Conservation (phyloP, 2,888 invertebrate species). For the Amorpha juglandis region DNA sequence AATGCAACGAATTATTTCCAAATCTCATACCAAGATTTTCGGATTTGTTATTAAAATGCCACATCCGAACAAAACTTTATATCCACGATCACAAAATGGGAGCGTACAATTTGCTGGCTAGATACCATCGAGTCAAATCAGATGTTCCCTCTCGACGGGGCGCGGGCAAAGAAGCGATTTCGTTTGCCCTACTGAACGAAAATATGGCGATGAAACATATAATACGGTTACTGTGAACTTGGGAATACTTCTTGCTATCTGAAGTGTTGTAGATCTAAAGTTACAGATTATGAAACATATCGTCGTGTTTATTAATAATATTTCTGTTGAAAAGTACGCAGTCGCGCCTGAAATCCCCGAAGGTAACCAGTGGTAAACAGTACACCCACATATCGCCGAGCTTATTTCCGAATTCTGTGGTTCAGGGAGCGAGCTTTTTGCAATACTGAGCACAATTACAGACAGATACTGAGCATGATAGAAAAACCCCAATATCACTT, state of each 20-base stretch:
- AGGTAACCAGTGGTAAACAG: no score
- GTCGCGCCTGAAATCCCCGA: no score
- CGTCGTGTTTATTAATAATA: not conserved
- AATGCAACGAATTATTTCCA: no score
- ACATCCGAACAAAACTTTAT: not conserved
- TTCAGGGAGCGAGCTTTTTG: no score
- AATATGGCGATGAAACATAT: constrained; percentile 60
- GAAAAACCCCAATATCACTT: no score
- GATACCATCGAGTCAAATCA: constrained; percentile 69
- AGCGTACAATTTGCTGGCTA: constrained; percentile 48
- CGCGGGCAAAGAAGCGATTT: constrained; percentile 60
- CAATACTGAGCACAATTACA: no score
- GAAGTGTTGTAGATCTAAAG: constrained; percentile 20
- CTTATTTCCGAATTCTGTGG: no score
- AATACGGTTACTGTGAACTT: constrained; percentile 68
- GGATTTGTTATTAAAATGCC: not conserved
- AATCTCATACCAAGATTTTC: no score
- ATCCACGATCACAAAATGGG: constrained; percentile 9
- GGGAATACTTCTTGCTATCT: constrained; percentile 58
- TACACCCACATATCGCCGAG: no score
- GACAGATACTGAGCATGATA: no score
- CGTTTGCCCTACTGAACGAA: constrained; percentile 53
- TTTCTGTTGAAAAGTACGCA: no score
- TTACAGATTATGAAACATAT: constrained; percentile 6
- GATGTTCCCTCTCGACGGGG: constrained; percentile 71